These are phyloP conservation scores for Apteryx mantelli DNA, from an alignment of 2,113 vertebrate genomes.

Conservation along the genomic window DNA sequence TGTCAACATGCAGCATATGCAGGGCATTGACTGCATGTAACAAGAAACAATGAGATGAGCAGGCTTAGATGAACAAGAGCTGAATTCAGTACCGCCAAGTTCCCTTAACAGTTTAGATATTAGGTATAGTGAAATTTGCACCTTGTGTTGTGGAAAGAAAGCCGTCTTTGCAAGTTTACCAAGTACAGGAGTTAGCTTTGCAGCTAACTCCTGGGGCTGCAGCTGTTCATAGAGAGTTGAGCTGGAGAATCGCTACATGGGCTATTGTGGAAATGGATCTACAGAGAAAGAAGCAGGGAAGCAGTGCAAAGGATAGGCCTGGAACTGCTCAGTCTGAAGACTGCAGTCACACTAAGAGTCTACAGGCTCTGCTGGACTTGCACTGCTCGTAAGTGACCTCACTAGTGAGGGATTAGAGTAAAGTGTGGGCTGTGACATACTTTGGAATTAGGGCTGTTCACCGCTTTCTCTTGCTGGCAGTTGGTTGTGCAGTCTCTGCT, in stretches of 20 bases:
- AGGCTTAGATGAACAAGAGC: not conserved
- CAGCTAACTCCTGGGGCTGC: not conserved
- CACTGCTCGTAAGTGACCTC: not conserved
- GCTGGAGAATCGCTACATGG: not conserved
- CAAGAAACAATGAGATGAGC: not conserved
- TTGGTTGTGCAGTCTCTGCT: not conserved
- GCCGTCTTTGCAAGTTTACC: not conserved
- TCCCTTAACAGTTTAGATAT: not conserved
- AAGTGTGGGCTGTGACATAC: not conserved
- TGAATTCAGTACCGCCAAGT: not conserved
- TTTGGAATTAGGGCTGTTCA: not conserved
- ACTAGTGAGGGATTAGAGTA: not conserved
- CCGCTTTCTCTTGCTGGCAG: not conserved
- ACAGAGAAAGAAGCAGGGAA: not conserved
- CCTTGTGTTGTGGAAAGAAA: not conserved
- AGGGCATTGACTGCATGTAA: not conserved
- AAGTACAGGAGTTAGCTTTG: not conserved
- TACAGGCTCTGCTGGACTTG: not conserved
- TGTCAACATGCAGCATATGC: not conserved
- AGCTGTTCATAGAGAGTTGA: not conserved
- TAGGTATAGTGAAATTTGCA: not conserved
- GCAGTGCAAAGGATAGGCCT: not conserved
- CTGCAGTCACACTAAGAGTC: not conserved
- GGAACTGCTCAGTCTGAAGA: not conserved
- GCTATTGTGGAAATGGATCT: not conserved